phyloP scores from a whole-genome alignment of 2,113 vertebrate genomes.

The Perca flavescens region DNA sequence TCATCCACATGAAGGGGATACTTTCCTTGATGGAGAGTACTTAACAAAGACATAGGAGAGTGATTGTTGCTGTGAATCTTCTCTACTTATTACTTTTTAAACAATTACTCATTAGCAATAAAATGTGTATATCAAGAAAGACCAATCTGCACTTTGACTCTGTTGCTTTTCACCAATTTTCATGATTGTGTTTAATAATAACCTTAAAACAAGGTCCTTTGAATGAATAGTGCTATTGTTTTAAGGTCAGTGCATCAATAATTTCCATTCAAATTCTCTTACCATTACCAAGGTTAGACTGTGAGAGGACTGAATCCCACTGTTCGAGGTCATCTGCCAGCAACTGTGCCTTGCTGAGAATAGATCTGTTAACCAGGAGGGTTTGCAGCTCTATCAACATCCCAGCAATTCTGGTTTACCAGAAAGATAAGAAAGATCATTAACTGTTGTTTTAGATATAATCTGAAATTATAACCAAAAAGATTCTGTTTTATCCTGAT shows the following conservation, averaged over 20 bases:
- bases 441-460: background rate
- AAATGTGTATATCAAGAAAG: constrained; percentile 20
- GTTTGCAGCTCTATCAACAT: constrained; percentile 80
- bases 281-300: constrained; percentile 59
- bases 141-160: constrained; percentile 1
- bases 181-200: background rate
- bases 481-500: background rate
- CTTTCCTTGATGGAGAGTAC: constrained; percentile 74
- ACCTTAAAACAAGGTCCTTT: background rate
- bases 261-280: background rate
- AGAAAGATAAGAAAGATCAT: background rate
- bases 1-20: constrained; percentile 75
- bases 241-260: background rate
- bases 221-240: too few relatives aligned
- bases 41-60: constrained; percentile 65
- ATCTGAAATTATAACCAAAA: background rate
- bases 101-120: constrained; percentile 38
- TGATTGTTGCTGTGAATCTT: constrained; percentile 59
- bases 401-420: constrained; percentile 70
- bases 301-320: constrained; percentile 69
- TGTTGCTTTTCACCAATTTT: background rate
- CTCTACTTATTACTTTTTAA: constrained; percentile 37
- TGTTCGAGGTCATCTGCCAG: constrained; percentile 73
- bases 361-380: constrained; percentile 66
- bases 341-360: constrained; percentile 60